Evolutionary conservation across 1,140 invertebrate species (phyloP).

Genomic region (Hycleus cichorii): DNA sequence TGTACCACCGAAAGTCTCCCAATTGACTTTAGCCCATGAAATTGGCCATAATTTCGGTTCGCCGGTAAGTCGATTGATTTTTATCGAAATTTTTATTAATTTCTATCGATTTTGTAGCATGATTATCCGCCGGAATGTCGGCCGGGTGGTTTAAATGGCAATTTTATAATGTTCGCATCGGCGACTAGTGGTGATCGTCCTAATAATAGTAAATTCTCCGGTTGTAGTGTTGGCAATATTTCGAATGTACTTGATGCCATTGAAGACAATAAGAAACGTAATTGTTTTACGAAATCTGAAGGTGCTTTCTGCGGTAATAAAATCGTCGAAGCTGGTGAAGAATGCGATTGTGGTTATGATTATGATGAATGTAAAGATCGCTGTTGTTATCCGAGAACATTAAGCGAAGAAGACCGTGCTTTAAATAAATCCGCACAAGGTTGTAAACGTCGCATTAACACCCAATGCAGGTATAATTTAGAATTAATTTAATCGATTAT

Average conservation of each 20-base stretch:
- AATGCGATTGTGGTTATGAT: slow-evolving; percentile 98
- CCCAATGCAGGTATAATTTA: slow-evolving; percentile 65
- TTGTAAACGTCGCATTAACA: slow-evolving; percentile 67
- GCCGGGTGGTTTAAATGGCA: slow-evolving; percentile 79
- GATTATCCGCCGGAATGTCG: slow-evolving; percentile 90
- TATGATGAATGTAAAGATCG: slow-evolving; percentile 84
- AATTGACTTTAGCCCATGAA: slow-evolving; percentile 96
- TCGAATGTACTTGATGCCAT: slow-evolving; percentile 89
- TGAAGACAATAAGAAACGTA: slow-evolving; percentile 83
- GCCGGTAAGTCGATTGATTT: slow-evolving; percentile 57
- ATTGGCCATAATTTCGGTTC: slow-evolving; percentile 99
- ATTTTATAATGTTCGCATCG: slow-evolving; percentile 97
- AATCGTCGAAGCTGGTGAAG: slow-evolving; percentile 94
- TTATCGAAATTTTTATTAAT: not conserved
- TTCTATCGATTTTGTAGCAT: slow-evolving; percentile 56
- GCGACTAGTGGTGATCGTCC: slow-evolving; percentile 89
- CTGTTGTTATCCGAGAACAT: slow-evolving; percentile 86
- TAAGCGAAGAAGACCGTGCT: slow-evolving; percentile 60
- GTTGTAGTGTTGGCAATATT: slow-evolving; percentile 92
- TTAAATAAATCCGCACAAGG: slow-evolving; percentile 68
- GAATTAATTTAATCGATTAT: not conserved
- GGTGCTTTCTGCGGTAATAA: slow-evolving; percentile 99
- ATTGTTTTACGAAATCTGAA: slow-evolving; percentile 86
- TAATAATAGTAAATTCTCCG: slow-evolving; percentile 92
- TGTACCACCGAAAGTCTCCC: slow-evolving; percentile 94